Evolutionary conservation across 2,113 vertebrate genomes (phyloP).

Genomic region (Anoplopoma fimbria): DNA sequence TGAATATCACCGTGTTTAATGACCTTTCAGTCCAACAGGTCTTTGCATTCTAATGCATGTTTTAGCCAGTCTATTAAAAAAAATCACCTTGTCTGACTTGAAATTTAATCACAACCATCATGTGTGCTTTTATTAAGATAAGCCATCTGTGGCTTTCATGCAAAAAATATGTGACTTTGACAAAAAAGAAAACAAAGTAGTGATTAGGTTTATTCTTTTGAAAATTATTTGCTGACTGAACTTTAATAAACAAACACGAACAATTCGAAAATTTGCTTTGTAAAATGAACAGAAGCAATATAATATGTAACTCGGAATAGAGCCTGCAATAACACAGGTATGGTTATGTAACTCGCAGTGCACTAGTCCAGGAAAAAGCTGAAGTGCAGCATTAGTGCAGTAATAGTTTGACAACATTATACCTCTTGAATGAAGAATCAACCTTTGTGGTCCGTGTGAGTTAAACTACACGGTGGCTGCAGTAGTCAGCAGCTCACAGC

Average conservation of each 20-base stretch:
- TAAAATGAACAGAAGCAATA: constrained; percentile 1
- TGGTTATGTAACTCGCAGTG: constrained; percentile 30
- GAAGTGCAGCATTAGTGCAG: constrained; percentile 15
- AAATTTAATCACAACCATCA: neutral
- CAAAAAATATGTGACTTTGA: neutral
- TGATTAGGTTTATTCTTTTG: neutral
- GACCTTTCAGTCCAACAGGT: neutral
- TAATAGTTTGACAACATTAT: constrained; percentile 34
- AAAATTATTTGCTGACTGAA: neutral
- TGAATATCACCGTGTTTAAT: neutral
- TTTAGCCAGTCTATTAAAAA: neutral
- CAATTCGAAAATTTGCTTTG: neutral
- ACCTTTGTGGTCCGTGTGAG: constrained; percentile 18
- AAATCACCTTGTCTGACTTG: neutral
- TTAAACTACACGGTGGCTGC: constrained; percentile 2
- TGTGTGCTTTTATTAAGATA: neutral
- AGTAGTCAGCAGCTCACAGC: constrained; percentile 18
- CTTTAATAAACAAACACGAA: neutral
- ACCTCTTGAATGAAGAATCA: constrained; percentile 4
- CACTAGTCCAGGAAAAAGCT: constrained; percentile 31
- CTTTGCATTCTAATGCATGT: neutral
- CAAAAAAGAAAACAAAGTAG: no score
- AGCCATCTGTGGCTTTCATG: neutral
- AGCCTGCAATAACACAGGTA: constrained; percentile 13
- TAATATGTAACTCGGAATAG: neutral